Evolutionary conservation across 2,888 invertebrate genomes (phyloP), one percentile per base, ranked within the genome.

Genomic region (Melolontha melolontha): DNA sequence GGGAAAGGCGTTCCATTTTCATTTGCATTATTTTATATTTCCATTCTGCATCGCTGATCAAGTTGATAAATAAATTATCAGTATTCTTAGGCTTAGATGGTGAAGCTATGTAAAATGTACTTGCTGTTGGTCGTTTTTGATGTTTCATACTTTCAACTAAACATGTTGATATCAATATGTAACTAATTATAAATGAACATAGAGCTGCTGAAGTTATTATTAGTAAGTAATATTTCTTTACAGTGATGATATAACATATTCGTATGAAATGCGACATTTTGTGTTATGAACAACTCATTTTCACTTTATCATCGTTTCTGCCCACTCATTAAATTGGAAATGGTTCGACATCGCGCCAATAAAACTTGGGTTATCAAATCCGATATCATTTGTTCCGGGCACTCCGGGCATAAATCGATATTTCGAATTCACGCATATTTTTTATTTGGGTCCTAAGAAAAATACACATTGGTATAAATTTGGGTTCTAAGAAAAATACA

Each of bases 1-100:
- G 70, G n/a, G 77, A 74, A 5, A 80, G 67, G 59, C 75, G 72
- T 68, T 77, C 74, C 8, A 79, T 73, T 72, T 75, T 79, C 67
- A 75, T 73, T 71, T 74, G 74, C 29, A 79, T 70, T 71, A 76
- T 73, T 68, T 75, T 73, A 49, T 70, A 68, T 64, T 72, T 71
- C 54, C 78, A 72, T 70, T 78, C 78, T 40, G 68, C 70, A 44
- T 71, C 55, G 42, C 63, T 67, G n/a, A 67, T 47, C 40, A 68
- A 39, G 22, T 69, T 54, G n/a, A 34, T 55, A 12, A 64, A 11
- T 39, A 51, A 12, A 11, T 40, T 64, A 22, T 50, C 50, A 2
- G 6, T 51, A 22, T n/a, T 17, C 40, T 27, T 40, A 14, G 14
- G 14, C n/a, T 39, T 50, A 16, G 34, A 11, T 55, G 17, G 12